phyloP scores from a whole-genome alignment of 2,113 vertebrate species.

The Callopanchax toddi region DNA sequence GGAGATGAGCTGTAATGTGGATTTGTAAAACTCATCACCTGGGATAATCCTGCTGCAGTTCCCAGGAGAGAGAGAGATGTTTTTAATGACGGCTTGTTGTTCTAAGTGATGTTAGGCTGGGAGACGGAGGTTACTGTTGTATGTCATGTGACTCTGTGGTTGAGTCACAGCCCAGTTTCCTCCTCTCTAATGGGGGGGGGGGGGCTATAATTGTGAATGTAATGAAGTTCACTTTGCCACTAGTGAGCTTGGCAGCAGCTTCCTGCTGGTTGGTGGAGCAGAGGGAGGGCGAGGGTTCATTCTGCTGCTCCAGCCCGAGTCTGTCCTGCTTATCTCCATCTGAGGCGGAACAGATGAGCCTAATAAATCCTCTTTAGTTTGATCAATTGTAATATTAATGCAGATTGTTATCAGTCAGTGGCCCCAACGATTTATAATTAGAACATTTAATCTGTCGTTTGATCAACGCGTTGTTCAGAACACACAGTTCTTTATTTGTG shows the following conservation, averaged over 20 bases:
- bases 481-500: conserved; percentile 8
- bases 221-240: conserved; percentile 55
- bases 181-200: conserved; percentile 59
- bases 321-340: conserved; percentile 45
- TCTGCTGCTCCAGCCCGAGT: no score
- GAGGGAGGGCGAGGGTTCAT: conserved; percentile 46
- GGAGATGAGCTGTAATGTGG: conserved; percentile 56
- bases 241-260: conserved; percentile 51
- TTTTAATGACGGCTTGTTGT: conserved; percentile 74
- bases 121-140: conserved; percentile 53
- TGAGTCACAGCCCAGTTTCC: conserved; percentile 18
- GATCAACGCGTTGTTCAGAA: conserved; percentile 37
- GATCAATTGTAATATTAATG: conserved; percentile 59
- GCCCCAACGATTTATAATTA: conserved; percentile 4
- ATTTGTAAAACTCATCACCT: conserved; percentile 52
- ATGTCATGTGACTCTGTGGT: conserved; percentile 65
- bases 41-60: conserved; percentile 67
- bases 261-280: conserved; percentile 53
- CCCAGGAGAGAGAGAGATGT: conserved; percentile 77
- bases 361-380: conserved; percentile 70
- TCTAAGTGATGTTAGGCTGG: conserved; percentile 57
- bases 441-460: conserved; percentile 7
- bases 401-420: conserved; percentile 37
- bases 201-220: conserved; percentile 63
- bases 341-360: conserved; percentile 71